Base-by-base conservation (phyloP, 2,888 invertebrate genomes). In the Torymus auratus region DNA sequence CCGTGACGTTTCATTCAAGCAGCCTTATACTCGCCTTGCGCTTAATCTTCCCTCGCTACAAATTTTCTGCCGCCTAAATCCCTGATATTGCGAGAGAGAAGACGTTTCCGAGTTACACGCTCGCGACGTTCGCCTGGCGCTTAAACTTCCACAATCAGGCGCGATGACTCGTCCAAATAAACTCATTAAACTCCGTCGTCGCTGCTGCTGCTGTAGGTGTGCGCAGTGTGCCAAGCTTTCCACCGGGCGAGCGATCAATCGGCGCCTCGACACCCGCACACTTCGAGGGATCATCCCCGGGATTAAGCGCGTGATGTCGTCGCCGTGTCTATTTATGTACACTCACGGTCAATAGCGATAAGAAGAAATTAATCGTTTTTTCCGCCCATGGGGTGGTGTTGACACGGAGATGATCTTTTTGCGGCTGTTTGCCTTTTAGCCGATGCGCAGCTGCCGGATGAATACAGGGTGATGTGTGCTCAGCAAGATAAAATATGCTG, bases 1-100 rank as follows among this genome's bases (percentile, higher is more conserved):
- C 53, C 28, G 23, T 14, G 58, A 65, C 58, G 56, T 65, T 71
- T 71, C 71, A 75, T 71, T 78, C 53, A 68, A 72, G 55, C 60
- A 61, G 67, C 14, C 67, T 28, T 61, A n/a, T 53, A 20, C 20
- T 20, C 20, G 17, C 11, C 7, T 0, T 0, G 3, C 28, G 28
- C 28, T 7, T 70, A 56, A 70, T 77, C 70, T 58, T 4, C 69
- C 58, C 14, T 50, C 50, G 23, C 52, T 69, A 69, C 70, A 62
- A 71, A 78, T 65, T 71, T 78, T 70, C 71, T 52, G 70, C 80
- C 61, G 55, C 77, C 78, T 76, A 84, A 85, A 83, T 84, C 83
- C 83, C 75, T 65, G 81, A 83, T 82, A 83, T 83, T 84, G 82
- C 68, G 41, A 75, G 64, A 65, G 64, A n/a, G 73, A 50, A 65